phyloP scores from a whole-genome alignment of 2,888 invertebrate species.

The Aphelenchoides bicaudatus region DNA sequence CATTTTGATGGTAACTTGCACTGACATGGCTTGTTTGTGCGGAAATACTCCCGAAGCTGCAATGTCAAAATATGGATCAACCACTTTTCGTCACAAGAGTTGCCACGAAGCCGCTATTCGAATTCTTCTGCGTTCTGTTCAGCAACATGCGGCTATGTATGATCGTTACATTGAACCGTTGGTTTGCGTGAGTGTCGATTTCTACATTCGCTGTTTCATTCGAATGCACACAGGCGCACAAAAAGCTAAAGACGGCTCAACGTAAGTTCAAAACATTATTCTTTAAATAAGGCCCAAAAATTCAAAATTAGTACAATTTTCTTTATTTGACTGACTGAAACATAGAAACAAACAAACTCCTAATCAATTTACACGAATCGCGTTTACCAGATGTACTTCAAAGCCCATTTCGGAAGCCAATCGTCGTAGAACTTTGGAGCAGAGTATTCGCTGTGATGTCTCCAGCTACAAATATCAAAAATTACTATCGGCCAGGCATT shows the following conservation, averaged over 20 bases:
- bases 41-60: slow-evolving; percentile 93
- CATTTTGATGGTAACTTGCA: slow-evolving; percentile 86
- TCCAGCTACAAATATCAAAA: no score
- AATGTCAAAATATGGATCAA: slow-evolving; percentile 83
- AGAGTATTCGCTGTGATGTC: slow-evolving; percentile 53
- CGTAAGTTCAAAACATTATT: neutral
- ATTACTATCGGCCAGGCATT: no score
- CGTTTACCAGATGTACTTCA: slow-evolving; percentile 47
- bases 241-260: slow-evolving; percentile 78
- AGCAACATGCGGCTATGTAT: slow-evolving; percentile 85
- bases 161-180: slow-evolving; percentile 86
- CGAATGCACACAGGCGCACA: slow-evolving; percentile 75
- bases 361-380: neutral
- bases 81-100: slow-evolving; percentile 77
- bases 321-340: slow-evolving; percentile 2
- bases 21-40: slow-evolving; percentile 87
- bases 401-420: slow-evolving; percentile 48
- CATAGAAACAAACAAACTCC: slow-evolving; percentile 3
- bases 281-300: neutral
- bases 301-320: no score
- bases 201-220: slow-evolving; percentile 90
- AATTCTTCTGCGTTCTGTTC: slow-evolving; percentile 83
- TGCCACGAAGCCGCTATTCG: slow-evolving; percentile 97
- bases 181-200: slow-evolving; percentile 86
- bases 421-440: slow-evolving; percentile 58